These are phyloP conservation scores for Yponomeuta evonymella DNA, from an alignment of 2,888 invertebrate genomes.

Conservation along the genomic window DNA sequence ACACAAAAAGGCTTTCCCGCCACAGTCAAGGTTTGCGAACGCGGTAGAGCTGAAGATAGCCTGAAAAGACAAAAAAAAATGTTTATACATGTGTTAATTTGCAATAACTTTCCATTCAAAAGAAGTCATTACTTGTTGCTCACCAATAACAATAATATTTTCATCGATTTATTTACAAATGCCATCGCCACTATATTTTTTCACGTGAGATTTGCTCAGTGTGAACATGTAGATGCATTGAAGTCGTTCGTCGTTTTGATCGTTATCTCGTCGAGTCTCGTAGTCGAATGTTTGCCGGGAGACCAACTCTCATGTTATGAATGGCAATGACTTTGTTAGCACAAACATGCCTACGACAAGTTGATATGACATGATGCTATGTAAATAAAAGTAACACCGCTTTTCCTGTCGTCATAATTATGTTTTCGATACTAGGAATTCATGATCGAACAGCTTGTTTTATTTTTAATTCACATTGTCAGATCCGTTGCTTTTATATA, in stretches of 20 bases:
- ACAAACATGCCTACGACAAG: constrained; percentile 39
- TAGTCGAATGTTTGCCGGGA: constrained; percentile 42
- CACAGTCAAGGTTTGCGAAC: constrained; percentile 46
- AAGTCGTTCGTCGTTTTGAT: constrained; percentile 40
- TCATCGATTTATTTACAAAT: constrained; percentile 13
- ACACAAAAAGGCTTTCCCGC: constrained; percentile 66
- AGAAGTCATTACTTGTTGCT: not conserved
- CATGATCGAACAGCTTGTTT: not conserved
- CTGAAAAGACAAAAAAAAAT: constrained; percentile 37
- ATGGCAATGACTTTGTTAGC: constrained; percentile 49
- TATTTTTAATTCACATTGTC: not conserved
- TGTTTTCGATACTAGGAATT: constrained; percentile 22
- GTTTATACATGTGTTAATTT: not conserved
- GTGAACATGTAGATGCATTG: not conserved
- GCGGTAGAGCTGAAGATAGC: constrained; percentile 35
- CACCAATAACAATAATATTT: not conserved
- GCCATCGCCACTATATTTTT: constrained; percentile 47
- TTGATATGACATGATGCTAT: constrained; percentile 50
- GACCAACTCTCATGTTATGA: constrained; percentile 44
- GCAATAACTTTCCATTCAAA: not conserved
- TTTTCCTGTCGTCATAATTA: constrained; percentile 51
- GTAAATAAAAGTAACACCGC: constrained; percentile 60
- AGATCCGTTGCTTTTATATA: not conserved
- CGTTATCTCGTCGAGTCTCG: constrained; percentile 48
- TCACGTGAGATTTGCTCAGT: not conserved